phyloP scores from a whole-genome alignment of 2,113 vertebrate genomes.

The Pseudois nayaur region DNA sequence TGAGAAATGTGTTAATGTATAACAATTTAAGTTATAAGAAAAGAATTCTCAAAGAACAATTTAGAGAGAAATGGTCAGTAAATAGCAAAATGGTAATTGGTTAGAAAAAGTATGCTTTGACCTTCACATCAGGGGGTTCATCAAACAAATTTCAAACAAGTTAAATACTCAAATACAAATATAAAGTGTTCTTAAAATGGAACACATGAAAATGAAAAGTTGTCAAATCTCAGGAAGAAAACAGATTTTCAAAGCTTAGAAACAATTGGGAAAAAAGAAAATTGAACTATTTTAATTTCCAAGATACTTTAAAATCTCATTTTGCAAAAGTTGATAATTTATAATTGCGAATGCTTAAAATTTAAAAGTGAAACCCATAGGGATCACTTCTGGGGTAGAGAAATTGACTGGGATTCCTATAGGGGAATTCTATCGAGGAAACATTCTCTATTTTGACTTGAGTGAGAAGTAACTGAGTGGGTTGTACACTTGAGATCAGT shows the following conservation, averaged over 20 bases:
- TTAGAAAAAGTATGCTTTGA: background rate
- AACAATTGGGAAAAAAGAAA: background rate
- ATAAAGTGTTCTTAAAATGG: background rate
- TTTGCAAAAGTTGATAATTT: background rate
- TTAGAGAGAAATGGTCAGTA: background rate
- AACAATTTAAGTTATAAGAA: background rate
- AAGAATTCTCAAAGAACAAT: background rate
- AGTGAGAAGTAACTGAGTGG: background rate
- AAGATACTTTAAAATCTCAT: constrained; percentile 1
- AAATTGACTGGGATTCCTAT: background rate
- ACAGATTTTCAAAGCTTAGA: background rate
- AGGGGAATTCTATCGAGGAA: background rate
- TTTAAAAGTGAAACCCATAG: background rate
- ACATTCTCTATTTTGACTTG: background rate
- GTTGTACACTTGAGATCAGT: background rate
- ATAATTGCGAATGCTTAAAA: background rate
- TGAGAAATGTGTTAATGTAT: background rate
- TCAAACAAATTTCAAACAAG: background rate
- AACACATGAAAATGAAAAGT: background rate
- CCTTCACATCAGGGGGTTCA: background rate
- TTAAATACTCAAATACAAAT: background rate
- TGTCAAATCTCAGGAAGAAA: constrained; percentile 2
- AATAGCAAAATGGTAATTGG: background rate
- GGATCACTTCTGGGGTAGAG: background rate
- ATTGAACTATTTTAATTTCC: background rate